Percentiles rank a stretch among this genome's conserved stretches.
phyloP scores from a whole-genome alignment of 2,888 invertebrate species.

The Rhingia rostrata region DNA sequence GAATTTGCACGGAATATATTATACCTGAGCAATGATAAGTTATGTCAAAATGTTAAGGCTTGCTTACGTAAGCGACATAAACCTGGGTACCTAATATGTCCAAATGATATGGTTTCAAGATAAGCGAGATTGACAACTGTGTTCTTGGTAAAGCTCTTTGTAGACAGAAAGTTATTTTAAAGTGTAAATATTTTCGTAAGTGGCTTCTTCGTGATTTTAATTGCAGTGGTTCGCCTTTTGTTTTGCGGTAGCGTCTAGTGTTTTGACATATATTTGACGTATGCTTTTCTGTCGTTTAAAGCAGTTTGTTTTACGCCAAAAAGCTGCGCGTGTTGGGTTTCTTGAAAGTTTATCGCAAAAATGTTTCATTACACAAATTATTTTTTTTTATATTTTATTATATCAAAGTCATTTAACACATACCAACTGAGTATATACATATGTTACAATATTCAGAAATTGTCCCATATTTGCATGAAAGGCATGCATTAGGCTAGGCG shows the following conservation, averaged over 20 bases:
- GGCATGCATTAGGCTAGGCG: constrained; percentile 6
- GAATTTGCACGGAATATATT: constrained; percentile 30
- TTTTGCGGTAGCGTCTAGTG: constrained; percentile 31
- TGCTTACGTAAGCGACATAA: constrained; percentile 18
- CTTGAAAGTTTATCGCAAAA: neutral
- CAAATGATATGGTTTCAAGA: constrained; percentile 23
- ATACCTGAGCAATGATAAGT: constrained; percentile 8
- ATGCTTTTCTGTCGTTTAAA: constrained; percentile 6
- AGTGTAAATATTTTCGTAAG: constrained; percentile 41
- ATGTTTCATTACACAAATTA: neutral
- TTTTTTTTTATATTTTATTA: too few species aligned
- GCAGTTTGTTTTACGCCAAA: neutral
- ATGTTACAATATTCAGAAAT: too few species aligned
- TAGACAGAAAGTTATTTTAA: constrained; percentile 40
- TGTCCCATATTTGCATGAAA: constrained; percentile 1
- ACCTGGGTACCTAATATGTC: constrained; percentile 23
- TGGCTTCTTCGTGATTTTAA: constrained; percentile 26
- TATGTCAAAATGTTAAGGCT: constrained; percentile 18
- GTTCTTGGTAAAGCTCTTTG: constrained; percentile 33
- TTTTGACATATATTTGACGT: constrained; percentile 23
- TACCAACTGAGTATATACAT: too few species aligned
- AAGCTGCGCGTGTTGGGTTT: constrained; percentile 2
- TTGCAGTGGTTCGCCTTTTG: constrained; percentile 7
- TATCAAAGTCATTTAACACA: too few species aligned
- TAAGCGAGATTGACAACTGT: constrained; percentile 40